phyloP scores from a whole-genome alignment of 2,113 vertebrate genomes.

The Microcebus lehilahytsara region DNA sequence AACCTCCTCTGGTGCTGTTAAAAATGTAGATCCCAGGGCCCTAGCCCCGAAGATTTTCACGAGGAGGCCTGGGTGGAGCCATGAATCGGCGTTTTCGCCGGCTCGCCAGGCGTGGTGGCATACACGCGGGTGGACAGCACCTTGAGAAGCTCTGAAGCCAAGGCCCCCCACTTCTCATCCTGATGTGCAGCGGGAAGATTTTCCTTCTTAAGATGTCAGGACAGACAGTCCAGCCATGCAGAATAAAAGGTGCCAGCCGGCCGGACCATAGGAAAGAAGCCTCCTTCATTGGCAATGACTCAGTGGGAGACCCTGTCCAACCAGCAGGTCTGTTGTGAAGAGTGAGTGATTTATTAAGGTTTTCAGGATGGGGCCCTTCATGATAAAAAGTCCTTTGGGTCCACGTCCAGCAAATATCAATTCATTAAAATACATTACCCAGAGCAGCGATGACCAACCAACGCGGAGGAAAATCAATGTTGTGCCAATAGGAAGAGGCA shows the following conservation, averaged over 20 bases:
- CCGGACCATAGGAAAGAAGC: background rate
- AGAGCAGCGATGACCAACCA: background rate
- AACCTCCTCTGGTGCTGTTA: background rate
- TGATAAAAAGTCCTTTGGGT: conserved; percentile 53
- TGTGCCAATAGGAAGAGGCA: background rate
- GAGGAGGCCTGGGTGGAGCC: background rate
- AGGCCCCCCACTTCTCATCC: background rate
- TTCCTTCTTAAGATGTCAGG: background rate
- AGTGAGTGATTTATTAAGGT: conserved; percentile 13
- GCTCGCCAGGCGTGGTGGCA: background rate
- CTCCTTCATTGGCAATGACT: background rate
- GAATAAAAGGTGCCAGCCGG: background rate
- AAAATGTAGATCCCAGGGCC: background rate
- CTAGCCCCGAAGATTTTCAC: background rate
- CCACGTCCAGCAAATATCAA: conserved; percentile 16
- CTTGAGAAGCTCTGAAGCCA: background rate
- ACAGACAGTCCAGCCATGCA: background rate
- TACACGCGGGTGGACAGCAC: too few species aligned
- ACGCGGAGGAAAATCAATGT: background rate
- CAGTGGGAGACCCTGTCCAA: background rate
- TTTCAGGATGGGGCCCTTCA: background rate
- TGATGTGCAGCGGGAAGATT: background rate
- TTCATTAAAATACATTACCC: conserved; percentile 52
- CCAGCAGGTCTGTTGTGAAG: background rate
- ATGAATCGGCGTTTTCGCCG: background rate